These are phyloP conservation scores for Callitettix versicolor DNA, from an alignment of 1,140 invertebrate genomes.

Conservation along the genomic window DNA sequence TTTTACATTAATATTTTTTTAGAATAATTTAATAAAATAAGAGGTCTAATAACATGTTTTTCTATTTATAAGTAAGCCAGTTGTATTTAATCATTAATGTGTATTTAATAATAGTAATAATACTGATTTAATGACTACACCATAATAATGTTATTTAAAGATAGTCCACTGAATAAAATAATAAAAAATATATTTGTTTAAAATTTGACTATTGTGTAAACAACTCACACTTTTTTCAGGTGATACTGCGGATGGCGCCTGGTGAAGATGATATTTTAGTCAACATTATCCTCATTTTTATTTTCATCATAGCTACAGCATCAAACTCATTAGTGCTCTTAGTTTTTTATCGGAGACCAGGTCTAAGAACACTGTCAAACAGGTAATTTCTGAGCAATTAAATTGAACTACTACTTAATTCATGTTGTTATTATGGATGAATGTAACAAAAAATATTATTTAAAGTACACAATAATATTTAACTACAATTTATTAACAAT, in stretches of 20 bases:
- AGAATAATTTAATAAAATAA: too few species aligned
- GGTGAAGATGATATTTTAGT: not conserved
- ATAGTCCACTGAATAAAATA: too few species aligned
- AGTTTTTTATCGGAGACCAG: conserved; percentile 45
- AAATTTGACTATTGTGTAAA: too few species aligned
- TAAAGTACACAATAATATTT: not conserved
- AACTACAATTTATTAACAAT: not conserved
- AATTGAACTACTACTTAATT: too few species aligned
- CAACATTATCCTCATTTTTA: conserved; percentile 20
- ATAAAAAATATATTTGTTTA: too few species aligned
- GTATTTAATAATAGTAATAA: too few species aligned
- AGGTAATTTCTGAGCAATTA: conserved; percentile 31
- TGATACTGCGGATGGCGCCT: conserved; percentile 10
- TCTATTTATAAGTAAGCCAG: too few species aligned
- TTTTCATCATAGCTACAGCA: conserved; percentile 32
- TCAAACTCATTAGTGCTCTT: conserved; percentile 45
- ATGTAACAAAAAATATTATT: not conserved
- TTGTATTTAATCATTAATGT: too few species aligned
- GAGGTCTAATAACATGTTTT: too few species aligned
- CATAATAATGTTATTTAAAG: too few species aligned
- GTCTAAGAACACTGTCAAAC: conserved; percentile 48
- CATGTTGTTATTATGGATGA: not conserved
- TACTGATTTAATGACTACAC: too few species aligned
- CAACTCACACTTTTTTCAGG: conserved; percentile 5
- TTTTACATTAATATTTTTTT: too few species aligned